A percentile compares a stretch with the other conserved stretches of the same genome.
Evolutionary conservation across 2,888 invertebrate genomes (phyloP).

Genomic region (Epinotia demarniana): DNA sequence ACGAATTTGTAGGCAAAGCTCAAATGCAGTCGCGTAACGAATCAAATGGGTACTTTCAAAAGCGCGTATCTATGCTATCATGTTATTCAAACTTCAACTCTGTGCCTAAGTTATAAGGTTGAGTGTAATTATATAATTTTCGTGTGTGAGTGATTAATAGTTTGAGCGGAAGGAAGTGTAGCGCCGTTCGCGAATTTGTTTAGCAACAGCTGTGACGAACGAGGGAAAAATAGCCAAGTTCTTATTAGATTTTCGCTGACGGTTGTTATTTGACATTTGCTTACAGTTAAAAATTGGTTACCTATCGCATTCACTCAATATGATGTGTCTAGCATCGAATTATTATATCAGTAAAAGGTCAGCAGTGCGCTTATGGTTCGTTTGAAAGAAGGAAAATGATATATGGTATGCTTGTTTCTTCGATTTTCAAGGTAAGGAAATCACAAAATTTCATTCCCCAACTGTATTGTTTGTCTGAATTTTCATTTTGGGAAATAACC

Average conservation of each 20-base stretch:
- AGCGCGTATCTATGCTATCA: background rate
- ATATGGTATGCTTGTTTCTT: no score
- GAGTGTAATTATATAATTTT: no score
- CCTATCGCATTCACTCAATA: no score
- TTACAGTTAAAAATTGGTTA: background rate
- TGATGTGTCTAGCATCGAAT: no score
- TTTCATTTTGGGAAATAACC: no score
- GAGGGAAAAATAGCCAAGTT: conserved; percentile 14
- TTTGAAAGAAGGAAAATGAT: no score
- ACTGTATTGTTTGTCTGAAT: no score
- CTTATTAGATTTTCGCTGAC: conserved; percentile 24
- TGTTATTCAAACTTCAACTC: background rate
- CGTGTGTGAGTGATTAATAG: conserved; percentile 18
- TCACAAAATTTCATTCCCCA: no score
- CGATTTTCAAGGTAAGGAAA: no score
- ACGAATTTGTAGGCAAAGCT: conserved; percentile 59
- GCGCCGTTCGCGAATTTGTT: conserved; percentile 39
- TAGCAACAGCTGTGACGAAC: conserved; percentile 41
- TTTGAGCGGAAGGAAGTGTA: conserved; percentile 46
- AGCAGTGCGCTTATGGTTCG: no score
- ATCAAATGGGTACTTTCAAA: conserved; percentile 5
- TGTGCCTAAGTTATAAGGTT: background rate
- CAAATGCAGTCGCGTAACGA: conserved; percentile 53
- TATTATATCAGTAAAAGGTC: no score
- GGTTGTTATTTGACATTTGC: background rate